These are phyloP conservation scores for Holothuria glaberrima DNA, from an alignment of 35 echinoderm and acorn worm genomes.

Conservation along the genomic window DNA sequence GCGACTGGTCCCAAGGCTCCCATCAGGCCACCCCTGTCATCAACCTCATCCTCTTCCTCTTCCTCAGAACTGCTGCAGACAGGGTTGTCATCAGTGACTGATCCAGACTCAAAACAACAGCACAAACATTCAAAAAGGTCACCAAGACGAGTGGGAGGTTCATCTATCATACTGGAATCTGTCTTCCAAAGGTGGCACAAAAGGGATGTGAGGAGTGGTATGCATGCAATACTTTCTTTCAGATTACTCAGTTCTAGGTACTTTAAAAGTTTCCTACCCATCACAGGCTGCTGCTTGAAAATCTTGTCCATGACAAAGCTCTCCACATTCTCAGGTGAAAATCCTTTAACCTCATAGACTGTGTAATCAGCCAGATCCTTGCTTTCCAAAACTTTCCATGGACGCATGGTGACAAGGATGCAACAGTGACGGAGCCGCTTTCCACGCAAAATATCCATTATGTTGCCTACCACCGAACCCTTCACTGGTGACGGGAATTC, in stretches of 20 bases:
- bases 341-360: conserved; percentile 33
- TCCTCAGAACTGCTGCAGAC: conserved; percentile 19
- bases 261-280: conserved; percentile 17
- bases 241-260: conserved; percentile 36
- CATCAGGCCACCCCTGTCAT: conserved; percentile 3
- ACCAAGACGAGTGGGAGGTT: conserved; percentile 1
- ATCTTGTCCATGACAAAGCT: conserved; percentile 28
- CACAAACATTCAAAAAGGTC: conserved; percentile 39
- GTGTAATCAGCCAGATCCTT: conserved; percentile 32
- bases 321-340: conserved; percentile 49
- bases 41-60: conserved; percentile 4
- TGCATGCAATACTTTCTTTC: conserved; percentile 42
- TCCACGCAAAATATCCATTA: conserved; percentile 4
- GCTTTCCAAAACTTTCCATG: conserved; percentile 43
- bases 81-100: neutral
- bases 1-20: conserved; percentile 19
- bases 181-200: conserved; percentile 41
- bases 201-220: conserved; percentile 42
- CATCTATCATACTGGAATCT: neutral
- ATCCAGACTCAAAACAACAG: neutral
- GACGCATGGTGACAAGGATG: conserved; percentile 43
- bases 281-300: conserved; percentile 18
- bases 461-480: neutral
- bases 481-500: neutral
- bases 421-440: conserved; percentile 23